These are phyloP conservation scores for Sycophila texana DNA, from an alignment of 2,888 invertebrate genomes.

Conservation along the genomic window DNA sequence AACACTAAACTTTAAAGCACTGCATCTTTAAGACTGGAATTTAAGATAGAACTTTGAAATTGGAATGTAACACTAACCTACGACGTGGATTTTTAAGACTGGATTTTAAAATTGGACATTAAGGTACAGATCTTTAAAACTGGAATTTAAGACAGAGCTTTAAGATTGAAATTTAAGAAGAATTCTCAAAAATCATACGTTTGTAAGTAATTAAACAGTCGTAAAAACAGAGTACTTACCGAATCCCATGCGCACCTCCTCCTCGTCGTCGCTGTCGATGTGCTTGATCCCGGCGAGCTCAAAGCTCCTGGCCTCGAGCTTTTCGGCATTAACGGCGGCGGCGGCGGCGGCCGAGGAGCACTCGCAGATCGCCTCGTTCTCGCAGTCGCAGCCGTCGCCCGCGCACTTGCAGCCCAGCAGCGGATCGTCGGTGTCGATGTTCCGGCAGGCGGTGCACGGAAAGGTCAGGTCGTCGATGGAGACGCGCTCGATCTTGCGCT, in stretches of 20 bases:
- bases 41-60: too few species aligned
- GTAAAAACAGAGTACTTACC: conserved; percentile 65
- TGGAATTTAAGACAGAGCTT: too few species aligned
- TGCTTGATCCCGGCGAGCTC: conserved; percentile 84
- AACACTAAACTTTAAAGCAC: too few species aligned
- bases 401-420: conserved; percentile 72
- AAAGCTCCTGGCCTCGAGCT: conserved; percentile 77
- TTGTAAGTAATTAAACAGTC: background rate
- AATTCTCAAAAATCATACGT: background rate
- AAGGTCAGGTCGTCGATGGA: conserved; percentile 82
- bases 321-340: conserved; percentile 58
- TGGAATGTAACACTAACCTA: too few species aligned
- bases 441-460: conserved; percentile 77
- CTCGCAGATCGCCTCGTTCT: conserved; percentile 64
- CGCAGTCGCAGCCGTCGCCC: conserved; percentile 69
- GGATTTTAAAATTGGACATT: too few species aligned
- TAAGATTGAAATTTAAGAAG: too few species aligned
- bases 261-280: conserved; percentile 85
- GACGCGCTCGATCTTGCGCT: conserved; percentile 83
- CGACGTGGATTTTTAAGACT: too few species aligned
- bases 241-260: conserved; percentile 77
- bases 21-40: too few species aligned
- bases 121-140: too few species aligned
- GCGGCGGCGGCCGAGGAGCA: conserved; percentile 16
- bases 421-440: conserved; percentile 73